phyloP scores from a whole-genome alignment of 23 tunicate species.

The Botrylloides violaceus region DNA sequence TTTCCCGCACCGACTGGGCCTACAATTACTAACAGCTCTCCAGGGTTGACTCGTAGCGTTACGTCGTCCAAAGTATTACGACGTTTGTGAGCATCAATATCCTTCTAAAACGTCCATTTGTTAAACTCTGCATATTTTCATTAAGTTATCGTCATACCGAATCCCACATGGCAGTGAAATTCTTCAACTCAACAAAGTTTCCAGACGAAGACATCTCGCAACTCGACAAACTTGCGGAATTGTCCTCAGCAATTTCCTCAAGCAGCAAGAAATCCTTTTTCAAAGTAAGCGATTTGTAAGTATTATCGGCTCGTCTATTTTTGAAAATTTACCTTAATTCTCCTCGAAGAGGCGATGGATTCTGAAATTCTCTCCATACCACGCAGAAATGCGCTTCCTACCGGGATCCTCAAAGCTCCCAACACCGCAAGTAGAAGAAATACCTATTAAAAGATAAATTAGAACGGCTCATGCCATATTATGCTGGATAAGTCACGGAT shows the following conservation, averaged over 20 bases:
- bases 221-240: too few species aligned
- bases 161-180: slow-evolving; percentile 7
- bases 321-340: slow-evolving; percentile 39
- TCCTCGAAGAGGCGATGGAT: slow-evolving; percentile 14
- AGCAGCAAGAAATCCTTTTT: not conserved
- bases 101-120: too few species aligned
- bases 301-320: not conserved
- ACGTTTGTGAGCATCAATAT: not conserved
- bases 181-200: slow-evolving; percentile 1
- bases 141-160: not conserved
- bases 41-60: not conserved
- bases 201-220: not conserved
- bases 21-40: slow-evolving; percentile 4
- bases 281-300: not conserved
- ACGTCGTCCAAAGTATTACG: not conserved
- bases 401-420: slow-evolving; percentile 19
- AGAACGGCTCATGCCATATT: too few species aligned
- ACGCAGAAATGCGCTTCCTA: slow-evolving; percentile 22
- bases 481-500: too few species aligned
- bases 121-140: too few species aligned
- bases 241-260: not conserved
- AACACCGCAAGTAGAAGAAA: slow-evolving; percentile 36
- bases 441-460: slow-evolving; percentile 28
- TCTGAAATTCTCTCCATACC: slow-evolving; percentile 28
- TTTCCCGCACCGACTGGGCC: slow-evolving; percentile 27